Base-by-base conservation (phyloP, 2,113 vertebrate species). In the Limanda limanda region DNA sequence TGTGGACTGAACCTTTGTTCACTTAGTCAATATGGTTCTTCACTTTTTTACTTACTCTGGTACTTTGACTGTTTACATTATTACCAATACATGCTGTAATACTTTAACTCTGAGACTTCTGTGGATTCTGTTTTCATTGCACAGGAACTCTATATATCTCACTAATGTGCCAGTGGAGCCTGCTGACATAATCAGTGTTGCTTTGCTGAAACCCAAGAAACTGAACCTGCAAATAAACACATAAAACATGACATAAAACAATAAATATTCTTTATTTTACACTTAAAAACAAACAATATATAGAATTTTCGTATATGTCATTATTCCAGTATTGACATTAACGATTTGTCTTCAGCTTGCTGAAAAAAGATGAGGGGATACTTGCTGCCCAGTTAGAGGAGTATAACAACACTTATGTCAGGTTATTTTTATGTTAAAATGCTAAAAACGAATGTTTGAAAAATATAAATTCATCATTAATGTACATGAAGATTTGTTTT, bases 251-350 rank as follows among this genome's bases (percentile, higher is more conserved):
- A 90, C 63, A 78, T 45, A 0, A 47, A 21, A 21, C 21, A 88
- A 87, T 86, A 90, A 91, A 89, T 90, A 88, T 45, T 59, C 10
- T 88, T 85, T 88, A 84, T 88, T 86, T n/a, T 65, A 80, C 37
- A 63, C 48, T 66, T 62, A 67, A 63, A 67, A 82, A 87, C 42
- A 24, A 42, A 51, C 63, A 57, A 35, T 21, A 1, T 13, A 31
- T 7, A 31, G 13, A 15, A 55, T 89, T 81, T 81, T 88, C 76
- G 85, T 3, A 21, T 14, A 23, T 67, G 35, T 21, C 61, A 78
- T 8, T 63, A 74, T 57, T 59, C 74, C 55, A 74, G 21, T 74
- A 68, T 45, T 47, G n/a, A 78, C 25, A 54, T 21, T 40, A 66
- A n/a, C 12, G 4, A 17, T 31, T 40, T 48, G n/a, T 67, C 40